A percentile compares a stretch with the other conserved stretches of the same genome.
Conservation (phyloP, 1,140 invertebrate genomes). For the Meloidogyne floridensis region DNA sequence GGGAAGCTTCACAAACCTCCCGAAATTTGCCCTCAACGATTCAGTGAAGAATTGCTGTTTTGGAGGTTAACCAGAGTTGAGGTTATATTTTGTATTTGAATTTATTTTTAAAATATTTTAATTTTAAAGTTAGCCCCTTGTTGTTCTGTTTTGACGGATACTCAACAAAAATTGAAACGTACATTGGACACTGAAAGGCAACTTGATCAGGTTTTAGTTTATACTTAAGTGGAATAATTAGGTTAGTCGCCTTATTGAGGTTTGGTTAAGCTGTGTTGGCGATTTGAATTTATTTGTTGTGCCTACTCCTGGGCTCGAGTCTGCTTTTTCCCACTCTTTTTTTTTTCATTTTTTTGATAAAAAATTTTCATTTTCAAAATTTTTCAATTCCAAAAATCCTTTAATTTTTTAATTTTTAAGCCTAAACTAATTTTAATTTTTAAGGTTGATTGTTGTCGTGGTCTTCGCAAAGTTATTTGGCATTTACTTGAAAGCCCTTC, state of each 20-base stretch:
- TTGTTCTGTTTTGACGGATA: slow-evolving; percentile 47
- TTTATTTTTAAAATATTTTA: not conserved
- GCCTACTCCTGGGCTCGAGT: too few species aligned
- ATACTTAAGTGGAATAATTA: not conserved
- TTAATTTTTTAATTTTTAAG: too few species aligned
- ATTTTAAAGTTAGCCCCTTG: slow-evolving; percentile 54
- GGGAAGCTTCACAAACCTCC: slow-evolving; percentile 68
- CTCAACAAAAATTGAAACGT: slow-evolving; percentile 35
- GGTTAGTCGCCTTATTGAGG: not conserved
- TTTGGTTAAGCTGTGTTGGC: too few species aligned
- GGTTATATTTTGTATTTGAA: slow-evolving; percentile 40
- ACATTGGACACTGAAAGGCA: slow-evolving; percentile 43
- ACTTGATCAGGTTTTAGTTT: slow-evolving; percentile 45
- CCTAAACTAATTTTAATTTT: not conserved
- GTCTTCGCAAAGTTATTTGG: slow-evolving; percentile 55
- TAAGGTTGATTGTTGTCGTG: slow-evolving; percentile 45
- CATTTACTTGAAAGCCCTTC: slow-evolving; percentile 59
- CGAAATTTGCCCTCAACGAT: slow-evolving; percentile 68
- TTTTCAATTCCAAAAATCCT: not conserved
- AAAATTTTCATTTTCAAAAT: not conserved
- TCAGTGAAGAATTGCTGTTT: slow-evolving; percentile 68
- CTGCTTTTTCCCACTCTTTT: too few species aligned
- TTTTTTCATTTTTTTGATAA: too few species aligned
- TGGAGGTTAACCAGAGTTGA: slow-evolving; percentile 67
- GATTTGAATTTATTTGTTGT: too few species aligned